A percentile compares a stretch with the other conserved stretches of the same genome.
Evolutionary conservation across 2,797 vertebrate species (phyloP).

Genomic region (Cossypha polioptera): DNA sequence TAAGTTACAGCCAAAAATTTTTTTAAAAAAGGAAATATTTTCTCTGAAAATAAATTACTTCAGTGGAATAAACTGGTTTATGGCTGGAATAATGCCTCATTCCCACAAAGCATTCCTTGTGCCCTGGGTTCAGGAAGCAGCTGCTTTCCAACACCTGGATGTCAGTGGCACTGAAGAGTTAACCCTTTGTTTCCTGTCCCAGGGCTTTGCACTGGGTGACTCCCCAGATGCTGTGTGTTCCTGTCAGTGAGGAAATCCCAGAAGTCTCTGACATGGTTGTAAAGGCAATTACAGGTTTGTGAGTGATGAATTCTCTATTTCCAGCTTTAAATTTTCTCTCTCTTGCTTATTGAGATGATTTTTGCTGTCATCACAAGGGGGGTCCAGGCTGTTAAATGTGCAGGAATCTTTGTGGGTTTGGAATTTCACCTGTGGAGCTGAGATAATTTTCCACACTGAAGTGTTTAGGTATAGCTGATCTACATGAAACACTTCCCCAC

Average conservation of each 20-base stretch:
- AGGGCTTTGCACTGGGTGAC: conserved; percentile 97
- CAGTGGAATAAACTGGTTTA: neutral
- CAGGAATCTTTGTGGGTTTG: neutral
- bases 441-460: neutral
- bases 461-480: neutral
- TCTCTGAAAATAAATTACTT: conserved; percentile 10
- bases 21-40: neutral
- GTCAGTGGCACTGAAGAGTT: neutral
- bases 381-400: neutral
- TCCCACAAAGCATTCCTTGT: neutral
- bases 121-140: neutral
- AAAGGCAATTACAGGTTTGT: conserved; percentile 95
- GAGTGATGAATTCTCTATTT: neutral
- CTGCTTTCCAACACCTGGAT: neutral
- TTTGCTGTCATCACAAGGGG: neutral
- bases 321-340: neutral
- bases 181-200: neutral
- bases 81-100: neutral
- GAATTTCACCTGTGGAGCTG: neutral
- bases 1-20: neutral
- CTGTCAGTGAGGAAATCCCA: conserved; percentile 92
- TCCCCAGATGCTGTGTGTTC: conserved; percentile 94
- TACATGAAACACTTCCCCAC: neutral
- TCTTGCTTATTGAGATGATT: neutral
- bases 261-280: conserved; percentile 95